phyloP scores from a whole-genome alignment of 2,113 vertebrate species.

The Upupa epops region DNA sequence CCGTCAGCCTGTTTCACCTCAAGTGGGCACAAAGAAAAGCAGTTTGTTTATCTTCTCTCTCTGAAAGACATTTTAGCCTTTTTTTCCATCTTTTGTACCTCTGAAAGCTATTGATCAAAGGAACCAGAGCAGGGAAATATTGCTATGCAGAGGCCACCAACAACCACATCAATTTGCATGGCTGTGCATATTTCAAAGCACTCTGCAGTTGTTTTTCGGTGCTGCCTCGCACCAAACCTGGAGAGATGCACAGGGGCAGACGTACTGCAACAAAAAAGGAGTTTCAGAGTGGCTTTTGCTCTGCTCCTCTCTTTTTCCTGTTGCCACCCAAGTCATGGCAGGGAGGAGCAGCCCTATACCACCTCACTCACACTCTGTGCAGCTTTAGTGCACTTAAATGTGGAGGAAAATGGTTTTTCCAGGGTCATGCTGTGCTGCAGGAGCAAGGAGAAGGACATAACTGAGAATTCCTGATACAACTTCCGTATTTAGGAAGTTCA shows the following conservation, averaged over 20 bases:
- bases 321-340: accelerated
- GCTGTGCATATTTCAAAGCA: background rate
- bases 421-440: background rate
- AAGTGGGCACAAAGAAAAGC: background rate
- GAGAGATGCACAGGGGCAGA: background rate
- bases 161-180: background rate
- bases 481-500: too few species aligned
- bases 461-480: background rate
- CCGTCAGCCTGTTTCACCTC: background rate
- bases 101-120: background rate
- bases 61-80: background rate
- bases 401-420: background rate
- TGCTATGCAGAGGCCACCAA: background rate
- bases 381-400: background rate
- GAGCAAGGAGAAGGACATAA: background rate
- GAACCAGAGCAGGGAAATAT: background rate
- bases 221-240: background rate
- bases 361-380: background rate
- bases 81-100: background rate
- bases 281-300: background rate
- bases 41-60: background rate
- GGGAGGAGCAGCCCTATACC: background rate
- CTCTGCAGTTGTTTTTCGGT: background rate
- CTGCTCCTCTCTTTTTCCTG: background rate
- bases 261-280: background rate